Base-by-base conservation (phyloP, 2,888 invertebrate genomes). In the Hypena proboscidalis region DNA sequence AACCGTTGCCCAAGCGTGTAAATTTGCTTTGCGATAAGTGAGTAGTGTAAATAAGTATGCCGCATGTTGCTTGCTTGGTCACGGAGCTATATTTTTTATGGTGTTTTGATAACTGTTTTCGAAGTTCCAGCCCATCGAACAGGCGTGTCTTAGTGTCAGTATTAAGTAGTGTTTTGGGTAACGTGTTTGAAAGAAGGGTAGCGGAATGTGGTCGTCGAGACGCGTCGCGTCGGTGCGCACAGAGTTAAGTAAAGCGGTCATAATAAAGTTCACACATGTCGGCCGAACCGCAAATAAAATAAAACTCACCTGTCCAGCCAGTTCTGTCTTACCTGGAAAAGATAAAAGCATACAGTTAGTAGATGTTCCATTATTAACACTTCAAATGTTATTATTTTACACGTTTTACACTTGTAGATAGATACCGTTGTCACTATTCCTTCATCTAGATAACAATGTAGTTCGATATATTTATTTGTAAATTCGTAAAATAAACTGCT, bases 251-350 rank as follows among this genome's bases (percentile, higher is more conserved):
- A 83, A 83, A 78, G 67, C 70, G 59, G 70, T 67, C 67, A 69
- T 80, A 80, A 86, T 85, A 82, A 85, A 83, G 80, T 83, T 82
- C 83, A 80, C 83, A 83, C 75, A 74, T 83, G 83, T 78, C 79
- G 67, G 50, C 58, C 60, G 62, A 61, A 70, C 75, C 74, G 75
- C 79, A 80, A 80, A 82, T 57, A 74, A 74, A 80, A 77, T 74
- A 82, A 81, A 82, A 80, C 69, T 67, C 81, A 80, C 80, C 79
- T 74, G 75, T 70, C 65, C 47, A 50, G 65, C 77, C 73, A 69
- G 76, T 76, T 74, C 63, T 60, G 60, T 66, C 83, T 85, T 86
- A 86, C 86, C 87, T 86, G 85, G 71, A 74, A 84, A 69, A 80
- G 69, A 80, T 76, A 81, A 79, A 79, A 77, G 68, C 62, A 69